Percentiles rank a stretch among this genome's conserved stretches.
phyloP scores from a whole-genome alignment of 2,797 vertebrate species.

The Molossus molossus region DNA sequence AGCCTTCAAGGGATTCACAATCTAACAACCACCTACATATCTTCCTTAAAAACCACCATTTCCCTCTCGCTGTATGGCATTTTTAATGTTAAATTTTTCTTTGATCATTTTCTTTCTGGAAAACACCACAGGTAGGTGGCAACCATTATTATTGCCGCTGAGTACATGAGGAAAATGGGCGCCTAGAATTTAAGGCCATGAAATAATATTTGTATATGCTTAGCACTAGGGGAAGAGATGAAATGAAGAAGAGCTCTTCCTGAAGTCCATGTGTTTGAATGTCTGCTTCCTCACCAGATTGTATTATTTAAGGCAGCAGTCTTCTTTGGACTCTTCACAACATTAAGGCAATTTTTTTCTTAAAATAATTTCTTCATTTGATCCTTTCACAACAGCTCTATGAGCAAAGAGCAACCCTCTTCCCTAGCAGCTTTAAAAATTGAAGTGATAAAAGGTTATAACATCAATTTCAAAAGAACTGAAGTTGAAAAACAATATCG shows the following conservation, averaged over 20 bases:
- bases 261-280: neutral
- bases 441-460: conserved; percentile 44
- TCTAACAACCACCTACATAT: neutral
- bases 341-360: neutral
- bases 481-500: conserved; percentile 28
- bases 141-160: neutral
- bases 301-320: neutral
- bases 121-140: neutral
- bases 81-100: neutral
- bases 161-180: neutral
- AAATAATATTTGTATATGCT: neutral
- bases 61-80: neutral
- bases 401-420: neutral
- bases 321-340: neutral
- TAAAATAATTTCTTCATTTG: conserved; percentile 50
- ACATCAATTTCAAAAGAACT: conserved; percentile 30
- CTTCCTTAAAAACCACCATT: neutral
- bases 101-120: neutral
- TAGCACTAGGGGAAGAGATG: neutral
- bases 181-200: neutral
- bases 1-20: neutral
- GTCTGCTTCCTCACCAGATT: neutral
- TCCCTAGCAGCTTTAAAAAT: neutral
- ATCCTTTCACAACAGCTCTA: neutral
- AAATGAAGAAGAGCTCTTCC: neutral